Evolutionary conservation across 2,797 vertebrate genomes (phyloP), one percentile per base, ranked within the genome.

Genomic region (Ptychobarbus kaznakovi): DNA sequence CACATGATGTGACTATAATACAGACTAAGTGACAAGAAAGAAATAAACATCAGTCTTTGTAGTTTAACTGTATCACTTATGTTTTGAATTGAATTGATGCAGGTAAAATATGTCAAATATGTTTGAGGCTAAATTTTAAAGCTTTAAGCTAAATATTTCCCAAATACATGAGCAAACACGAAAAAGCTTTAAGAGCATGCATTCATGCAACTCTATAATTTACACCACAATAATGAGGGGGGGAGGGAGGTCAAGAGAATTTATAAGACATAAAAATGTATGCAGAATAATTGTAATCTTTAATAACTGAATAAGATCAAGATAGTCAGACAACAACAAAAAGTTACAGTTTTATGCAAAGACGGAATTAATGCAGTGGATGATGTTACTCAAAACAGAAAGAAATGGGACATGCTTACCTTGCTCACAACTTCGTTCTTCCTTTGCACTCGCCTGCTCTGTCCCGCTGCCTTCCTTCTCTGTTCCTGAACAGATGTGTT

Each of bases 401-500:
- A 72, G 25, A 80, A 72, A 20, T 25, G 7, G 70, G 35, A 82
- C 3, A 68, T 66, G 58, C 91, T 88, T 89, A 93, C 93, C 92
- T 86, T 25, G 58, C 28, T 88, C 73, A 68, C 49, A 49, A 84
- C 77, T 80, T 81, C 63, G 5, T 6, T 72, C 63, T 44, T 73
- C 51, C n/a, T 81, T 77, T 63, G 49, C 83, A 40, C 81, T 78
- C 2, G 46, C n/a, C 44, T 72, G 35, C 66, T 74, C 66, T 78
- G 76, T 86, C 53, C 51, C 56, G 61, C 53, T 76, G 81, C 58
- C 75, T 42, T 84, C 51, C 68, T 79, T 61, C 85, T 87, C 85
- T 75, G 44, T 68, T 76, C 70, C 83, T 28, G 89, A 91, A 92
- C 93, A 94, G 92, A 94, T 93, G 92, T 93, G 85, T 90, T 88